Evolutionary conservation across 1,140 invertebrate genomes (phyloP), one percentile per base, ranked within the genome.

Genomic region (Drosophila persimilis): DNA sequence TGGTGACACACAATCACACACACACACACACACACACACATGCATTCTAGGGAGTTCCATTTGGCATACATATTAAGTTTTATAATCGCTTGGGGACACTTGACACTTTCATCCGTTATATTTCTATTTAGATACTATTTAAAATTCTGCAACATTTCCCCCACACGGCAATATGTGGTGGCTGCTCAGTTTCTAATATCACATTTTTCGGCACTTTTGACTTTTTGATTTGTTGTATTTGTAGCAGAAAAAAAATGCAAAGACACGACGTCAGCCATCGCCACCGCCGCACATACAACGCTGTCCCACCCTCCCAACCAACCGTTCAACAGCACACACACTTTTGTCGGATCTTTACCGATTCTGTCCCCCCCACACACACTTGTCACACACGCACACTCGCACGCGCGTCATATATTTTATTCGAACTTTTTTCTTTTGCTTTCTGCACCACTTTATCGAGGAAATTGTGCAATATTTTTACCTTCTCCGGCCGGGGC

Each of bases 241-340:
- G 64, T 80, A 86, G 77, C 77, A 66, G 84, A 78, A 84, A 85
- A 83, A 78, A 84, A 85, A 77, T 77, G 81, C 77, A 85, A 84
- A 84, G 80, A 85, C 73, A 86, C 80, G 81, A 85, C 80, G 77
- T 65, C 77, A 83, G 61, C 84, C 67, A 64, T 80, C 47, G 56
- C 58, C 59, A 47, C 52, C 59, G 66, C 55, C 73, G 57, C 64
- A 58, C 65, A 52, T 66, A 52, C 59, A 22, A 51, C 41, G 22
- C 24, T 48, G 24, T 39, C n/a, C 58, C n/a, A 3, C 15, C 11
- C 59, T 29, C 41, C 29, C 24, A 24, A 8, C 29, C 6, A 7
- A 20, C 45, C 26, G 17, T 45, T 43, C 63, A 59, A 24, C 66
- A 55, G 47, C 48, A 31, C 57, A 35, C 55, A 51, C 58, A 55